Evolutionary conservation across 2,888 invertebrate genomes (phyloP), one percentile per base, ranked within the genome.

Genomic region (Mylabris sibirica): DNA sequence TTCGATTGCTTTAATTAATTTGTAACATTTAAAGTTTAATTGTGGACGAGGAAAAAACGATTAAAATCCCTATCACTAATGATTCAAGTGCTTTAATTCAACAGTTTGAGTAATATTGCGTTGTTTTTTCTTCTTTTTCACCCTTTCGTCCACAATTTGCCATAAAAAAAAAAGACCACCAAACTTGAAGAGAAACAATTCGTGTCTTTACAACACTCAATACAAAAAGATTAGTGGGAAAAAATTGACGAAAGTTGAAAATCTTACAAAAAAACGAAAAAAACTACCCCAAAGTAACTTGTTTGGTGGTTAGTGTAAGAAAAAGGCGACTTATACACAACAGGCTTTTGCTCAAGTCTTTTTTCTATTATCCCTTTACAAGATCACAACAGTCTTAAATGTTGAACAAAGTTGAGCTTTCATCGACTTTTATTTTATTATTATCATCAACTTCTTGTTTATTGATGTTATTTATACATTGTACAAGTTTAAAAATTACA

Each of bases 221-320:
- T 17, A 49, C 11, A 41, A 44, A 11, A 44, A 17, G 41, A 11
- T 20, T 1, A 20, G 49, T 49, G 49, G 49, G n/a, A 68, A 59
- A 68, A 71, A 75, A 72, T 72, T 70, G 72, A 73, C 72, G 72
- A 69, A 73, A 72, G 73, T 60, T 67, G 70, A 67, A 71, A 72
- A 62, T 68, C 20, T 64, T 60, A 8, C 30, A 30, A 30, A 30
- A 30, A 30, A 8, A 6, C 30, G 14, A 41, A n/a, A n/a, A 44
- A 75, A 76, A n/a, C n/a, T n/a, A n/a, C n/a, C n/a, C n/a, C n/a
- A 76, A 76, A 75, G 71, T 72, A 74, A 74, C 73, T 71, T 75
- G 73, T 74, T 74, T 74, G 74, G 63, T 64, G 71, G 62, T n/a
- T 49, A 72, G 72, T 73, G 75, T 73, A 73, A 70, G 68, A 34